Percentiles rank a stretch among this genome's conserved stretches.
These are phyloP conservation scores for Punctoribates punctum DNA, from an alignment of 2,888 invertebrate species.

Conservation along the genomic window DNA sequence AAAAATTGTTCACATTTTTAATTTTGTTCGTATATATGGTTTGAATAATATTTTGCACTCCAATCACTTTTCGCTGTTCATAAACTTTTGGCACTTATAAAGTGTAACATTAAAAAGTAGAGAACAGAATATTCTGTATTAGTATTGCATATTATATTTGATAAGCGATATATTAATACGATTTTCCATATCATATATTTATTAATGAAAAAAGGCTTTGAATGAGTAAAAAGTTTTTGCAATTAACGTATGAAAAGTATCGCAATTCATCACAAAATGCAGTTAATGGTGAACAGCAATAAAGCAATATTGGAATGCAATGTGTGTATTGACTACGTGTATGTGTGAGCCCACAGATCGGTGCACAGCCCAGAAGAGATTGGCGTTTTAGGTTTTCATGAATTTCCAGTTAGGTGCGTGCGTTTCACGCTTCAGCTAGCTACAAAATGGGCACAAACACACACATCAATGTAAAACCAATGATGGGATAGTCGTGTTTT, in stretches of 20 bases:
- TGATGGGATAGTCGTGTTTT: slow-evolving; percentile 17
- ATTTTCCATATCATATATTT: slow-evolving; percentile 10
- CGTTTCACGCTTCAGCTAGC: background rate
- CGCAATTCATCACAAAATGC: slow-evolving; percentile 18
- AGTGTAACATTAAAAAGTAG: too few relatives aligned
- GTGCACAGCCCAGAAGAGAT: slow-evolving; percentile 26
- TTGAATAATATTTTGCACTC: background rate
- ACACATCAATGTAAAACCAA: slow-evolving; percentile 4
- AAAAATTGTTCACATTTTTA: background rate
- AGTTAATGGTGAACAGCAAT: slow-evolving; percentile 1
- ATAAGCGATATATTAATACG: background rate
- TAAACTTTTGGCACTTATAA: background rate
- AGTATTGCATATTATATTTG: background rate
- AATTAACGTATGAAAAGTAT: slow-evolving; percentile 20
- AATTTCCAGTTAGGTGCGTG: slow-evolving; percentile 36
- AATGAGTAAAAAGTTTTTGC: slow-evolving; percentile 2
- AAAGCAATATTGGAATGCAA: slow-evolving; percentile 26
- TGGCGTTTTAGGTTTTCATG: slow-evolving; percentile 36
- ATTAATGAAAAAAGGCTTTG: background rate
- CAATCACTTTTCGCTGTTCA: slow-evolving; percentile 7
- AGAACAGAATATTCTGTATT: background rate
- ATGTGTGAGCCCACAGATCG: too few relatives aligned
- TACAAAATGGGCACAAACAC: slow-evolving; percentile 7
- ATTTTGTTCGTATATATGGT: background rate
- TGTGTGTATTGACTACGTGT: slow-evolving; percentile 33